phyloP scores from a whole-genome alignment of 2,888 invertebrate species.

The Drosophila melanosoma region DNA sequence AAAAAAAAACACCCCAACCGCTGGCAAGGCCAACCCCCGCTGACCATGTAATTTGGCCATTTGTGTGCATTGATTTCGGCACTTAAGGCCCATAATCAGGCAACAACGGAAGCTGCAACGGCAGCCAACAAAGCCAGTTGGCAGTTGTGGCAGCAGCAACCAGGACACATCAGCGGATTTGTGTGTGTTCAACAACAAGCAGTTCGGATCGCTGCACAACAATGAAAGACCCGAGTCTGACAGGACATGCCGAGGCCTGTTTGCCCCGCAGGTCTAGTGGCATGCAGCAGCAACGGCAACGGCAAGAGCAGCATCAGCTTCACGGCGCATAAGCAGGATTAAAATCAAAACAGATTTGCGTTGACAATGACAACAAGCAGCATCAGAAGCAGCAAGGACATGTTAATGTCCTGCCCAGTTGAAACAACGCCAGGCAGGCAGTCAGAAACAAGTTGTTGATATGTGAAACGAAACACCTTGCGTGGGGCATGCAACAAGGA shows the following conservation, averaged over 20 bases:
- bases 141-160: slow-evolving; percentile 12
- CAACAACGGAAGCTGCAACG: slow-evolving; percentile 35
- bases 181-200: slow-evolving; percentile 51
- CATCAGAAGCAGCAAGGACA: slow-evolving; percentile 40
- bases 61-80: slow-evolving; percentile 83
- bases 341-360: slow-evolving; percentile 81
- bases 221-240: slow-evolving; percentile 39
- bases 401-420: slow-evolving; percentile 62
- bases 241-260: background rate
- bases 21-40: slow-evolving; percentile 26
- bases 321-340: slow-evolving; percentile 79
- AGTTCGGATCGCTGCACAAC: slow-evolving; percentile 74
- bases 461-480: slow-evolving; percentile 79
- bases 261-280: slow-evolving; percentile 60
- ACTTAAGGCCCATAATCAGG: slow-evolving; percentile 82
- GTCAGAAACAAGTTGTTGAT: slow-evolving; percentile 55
- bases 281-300: slow-evolving; percentile 48
- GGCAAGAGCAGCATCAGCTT: slow-evolving; percentile 24
- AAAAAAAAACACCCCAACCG: background rate
- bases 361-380: slow-evolving; percentile 71
- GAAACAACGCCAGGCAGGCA: slow-evolving; percentile 43
- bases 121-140: slow-evolving; percentile 4
- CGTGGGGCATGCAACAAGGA: slow-evolving; percentile 21
- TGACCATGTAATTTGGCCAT: slow-evolving; percentile 78
- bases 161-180: slow-evolving; percentile 58